phyloP scores from a whole-genome alignment of 2,113 vertebrate species.

The Laticauda colubrina region DNA sequence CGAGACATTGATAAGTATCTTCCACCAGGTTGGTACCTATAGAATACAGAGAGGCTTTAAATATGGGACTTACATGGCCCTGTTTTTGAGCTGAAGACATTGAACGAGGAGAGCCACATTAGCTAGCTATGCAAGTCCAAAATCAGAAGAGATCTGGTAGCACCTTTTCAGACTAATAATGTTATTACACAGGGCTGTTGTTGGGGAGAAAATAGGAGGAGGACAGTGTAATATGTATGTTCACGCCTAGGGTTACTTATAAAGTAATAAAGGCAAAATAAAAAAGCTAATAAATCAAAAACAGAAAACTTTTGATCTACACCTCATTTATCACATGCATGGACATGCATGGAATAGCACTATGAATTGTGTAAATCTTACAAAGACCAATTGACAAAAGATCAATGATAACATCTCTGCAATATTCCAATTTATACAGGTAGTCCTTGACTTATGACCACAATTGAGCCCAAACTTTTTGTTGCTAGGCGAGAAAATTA shows the following conservation, averaged over 20 bases:
- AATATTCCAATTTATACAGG: neutral
- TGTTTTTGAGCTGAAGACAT: neutral
- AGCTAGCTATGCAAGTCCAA: neutral
- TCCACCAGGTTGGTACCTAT: slow-evolving; percentile 84
- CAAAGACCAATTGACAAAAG: slow-evolving; percentile 6
- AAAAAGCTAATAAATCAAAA: neutral
- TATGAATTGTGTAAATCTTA: slow-evolving; percentile 11
- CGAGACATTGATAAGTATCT: slow-evolving; percentile 93
- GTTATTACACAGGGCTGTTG: neutral
- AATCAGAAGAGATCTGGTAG: neutral
- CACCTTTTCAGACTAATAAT: neutral
- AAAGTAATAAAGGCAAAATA: neutral
- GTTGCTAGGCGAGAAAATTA: too few species aligned
- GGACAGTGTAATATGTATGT: neutral
- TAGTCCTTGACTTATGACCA: too few species aligned
- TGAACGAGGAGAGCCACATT: neutral
- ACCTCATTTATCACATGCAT: neutral
- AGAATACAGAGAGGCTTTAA: slow-evolving; percentile 51
- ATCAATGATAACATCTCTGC: neutral
- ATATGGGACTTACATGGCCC: slow-evolving; percentile 17
- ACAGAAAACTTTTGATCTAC: neutral
- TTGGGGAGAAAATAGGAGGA: neutral
- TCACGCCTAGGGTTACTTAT: too few species aligned
- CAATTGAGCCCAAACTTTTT: too few species aligned
- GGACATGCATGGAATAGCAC: neutral